phyloP scores from a whole-genome alignment of 2,888 invertebrate species.

The Abrostola tripartita region DNA sequence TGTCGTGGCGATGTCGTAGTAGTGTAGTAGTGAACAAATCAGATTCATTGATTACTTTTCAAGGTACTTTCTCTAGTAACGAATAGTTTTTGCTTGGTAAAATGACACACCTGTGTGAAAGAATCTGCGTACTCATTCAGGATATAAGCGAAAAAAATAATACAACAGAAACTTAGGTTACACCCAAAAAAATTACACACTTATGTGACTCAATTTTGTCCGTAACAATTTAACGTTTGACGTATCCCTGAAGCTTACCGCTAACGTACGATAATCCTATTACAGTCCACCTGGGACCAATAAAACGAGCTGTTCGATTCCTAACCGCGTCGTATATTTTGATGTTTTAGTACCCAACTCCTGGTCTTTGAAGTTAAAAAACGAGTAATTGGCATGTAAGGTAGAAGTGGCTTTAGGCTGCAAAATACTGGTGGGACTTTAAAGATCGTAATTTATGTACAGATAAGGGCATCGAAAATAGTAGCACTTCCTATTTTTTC shows the following conservation, averaged over 20 bases:
- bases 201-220: constrained; percentile 37
- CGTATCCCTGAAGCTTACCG: constrained; percentile 31
- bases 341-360: constrained; percentile 39
- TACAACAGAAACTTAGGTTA: background rate
- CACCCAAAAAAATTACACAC: too few relatives aligned
- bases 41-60: too few relatives aligned
- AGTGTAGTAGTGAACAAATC: too few relatives aligned
- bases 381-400: background rate
- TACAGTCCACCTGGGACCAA: constrained; percentile 62
- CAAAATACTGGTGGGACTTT: background rate
- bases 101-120: too few relatives aligned
- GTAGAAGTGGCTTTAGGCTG: background rate
- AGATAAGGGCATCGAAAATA: too few relatives aligned
- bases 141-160: background rate
- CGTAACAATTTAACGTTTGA: constrained; percentile 34
- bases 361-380: constrained; percentile 23
- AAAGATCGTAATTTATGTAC: background rate
- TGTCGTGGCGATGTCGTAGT: too few relatives aligned
- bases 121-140: too few relatives aligned
- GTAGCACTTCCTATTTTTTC: too few relatives aligned
- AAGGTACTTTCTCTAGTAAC: too few relatives aligned
- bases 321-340: constrained; percentile 36
- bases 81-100: too few relatives aligned
- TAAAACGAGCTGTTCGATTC: constrained; percentile 55
- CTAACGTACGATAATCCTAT: constrained; percentile 61